phyloP scores from a whole-genome alignment of 2,113 vertebrate species.

The Tragulus kanchil region DNA sequence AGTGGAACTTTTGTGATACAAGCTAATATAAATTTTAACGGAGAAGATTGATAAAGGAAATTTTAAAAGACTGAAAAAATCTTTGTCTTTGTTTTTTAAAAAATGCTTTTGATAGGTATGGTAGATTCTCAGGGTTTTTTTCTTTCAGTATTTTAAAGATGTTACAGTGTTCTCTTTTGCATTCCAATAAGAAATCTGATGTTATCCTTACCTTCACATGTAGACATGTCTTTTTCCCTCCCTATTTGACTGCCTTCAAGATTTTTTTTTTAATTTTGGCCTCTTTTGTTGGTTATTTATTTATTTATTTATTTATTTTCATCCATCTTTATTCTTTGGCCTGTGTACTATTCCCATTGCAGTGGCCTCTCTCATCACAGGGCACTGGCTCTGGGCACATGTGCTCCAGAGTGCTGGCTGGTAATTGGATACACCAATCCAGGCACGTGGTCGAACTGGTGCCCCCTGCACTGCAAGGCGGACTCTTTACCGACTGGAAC shows the following conservation, averaged over 20 bases:
- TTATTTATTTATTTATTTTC: too few relatives aligned
- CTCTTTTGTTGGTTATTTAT: too few relatives aligned
- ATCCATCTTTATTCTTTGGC: too few relatives aligned
- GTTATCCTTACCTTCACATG: neutral
- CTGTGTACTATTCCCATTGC: too few relatives aligned
- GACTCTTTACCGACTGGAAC: too few relatives aligned
- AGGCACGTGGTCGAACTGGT: too few relatives aligned
- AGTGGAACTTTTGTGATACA: neutral
- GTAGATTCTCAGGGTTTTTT: neutral
- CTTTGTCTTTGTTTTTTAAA: constrained; percentile 6
- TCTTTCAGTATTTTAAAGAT: neutral
- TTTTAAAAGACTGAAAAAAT: neutral
- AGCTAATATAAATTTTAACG: neutral
- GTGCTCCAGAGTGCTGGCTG: too few relatives aligned
- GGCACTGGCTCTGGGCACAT: too few relatives aligned
- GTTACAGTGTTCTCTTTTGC: neutral
- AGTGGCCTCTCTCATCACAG: too few relatives aligned
- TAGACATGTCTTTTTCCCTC: neutral
- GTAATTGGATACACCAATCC: too few relatives aligned
- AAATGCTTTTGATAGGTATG: neutral
- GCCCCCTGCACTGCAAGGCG: too few relatives aligned
- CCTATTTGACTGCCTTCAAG: neutral
- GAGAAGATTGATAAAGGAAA: neutral
- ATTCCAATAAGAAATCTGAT: neutral
- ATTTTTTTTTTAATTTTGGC: neutral